Conservation (phyloP, 2,797 vertebrate species). For the Rhabdomys pumilio region DNA sequence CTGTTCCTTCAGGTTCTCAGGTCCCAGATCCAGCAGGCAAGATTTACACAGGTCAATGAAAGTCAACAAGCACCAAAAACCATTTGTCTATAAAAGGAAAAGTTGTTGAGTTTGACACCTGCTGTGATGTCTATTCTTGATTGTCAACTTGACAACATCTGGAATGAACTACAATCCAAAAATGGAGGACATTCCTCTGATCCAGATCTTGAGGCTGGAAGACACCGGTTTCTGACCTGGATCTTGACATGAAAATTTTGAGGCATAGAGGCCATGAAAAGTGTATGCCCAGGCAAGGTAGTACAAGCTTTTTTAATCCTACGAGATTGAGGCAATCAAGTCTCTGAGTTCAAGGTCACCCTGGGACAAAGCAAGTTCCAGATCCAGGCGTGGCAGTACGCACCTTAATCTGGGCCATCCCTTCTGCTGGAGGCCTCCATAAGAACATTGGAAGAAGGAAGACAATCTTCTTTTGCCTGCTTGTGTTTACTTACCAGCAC, state of each 20-base stretch:
- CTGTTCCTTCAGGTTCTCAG: neutral
- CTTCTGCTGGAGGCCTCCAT: neutral
- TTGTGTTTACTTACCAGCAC: neutral
- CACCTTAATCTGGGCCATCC: neutral
- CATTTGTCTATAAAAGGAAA: conserved; percentile 7
- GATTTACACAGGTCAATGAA: neutral
- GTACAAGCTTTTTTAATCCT: neutral
- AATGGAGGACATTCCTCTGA: neutral
- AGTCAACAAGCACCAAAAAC: neutral
- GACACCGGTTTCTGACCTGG: neutral
- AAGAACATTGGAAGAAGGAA: neutral
- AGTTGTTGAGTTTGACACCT: neutral
- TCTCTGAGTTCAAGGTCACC: neutral
- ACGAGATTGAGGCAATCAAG: neutral
- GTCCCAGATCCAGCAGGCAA: neutral
- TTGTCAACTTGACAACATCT: neutral
- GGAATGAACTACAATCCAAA: neutral
- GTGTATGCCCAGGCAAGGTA: neutral
- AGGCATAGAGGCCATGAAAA: neutral
- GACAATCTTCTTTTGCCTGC: neutral
- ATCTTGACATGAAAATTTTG: neutral
- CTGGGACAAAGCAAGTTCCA: neutral
- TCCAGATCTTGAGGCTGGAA: neutral
- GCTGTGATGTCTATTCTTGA: neutral
- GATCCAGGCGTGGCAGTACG: neutral